Percentiles rank a stretch among this genome's conserved stretches.
Conservation (phyloP, 2,888 invertebrate genomes). For the Ennomos fuscantarius region DNA sequence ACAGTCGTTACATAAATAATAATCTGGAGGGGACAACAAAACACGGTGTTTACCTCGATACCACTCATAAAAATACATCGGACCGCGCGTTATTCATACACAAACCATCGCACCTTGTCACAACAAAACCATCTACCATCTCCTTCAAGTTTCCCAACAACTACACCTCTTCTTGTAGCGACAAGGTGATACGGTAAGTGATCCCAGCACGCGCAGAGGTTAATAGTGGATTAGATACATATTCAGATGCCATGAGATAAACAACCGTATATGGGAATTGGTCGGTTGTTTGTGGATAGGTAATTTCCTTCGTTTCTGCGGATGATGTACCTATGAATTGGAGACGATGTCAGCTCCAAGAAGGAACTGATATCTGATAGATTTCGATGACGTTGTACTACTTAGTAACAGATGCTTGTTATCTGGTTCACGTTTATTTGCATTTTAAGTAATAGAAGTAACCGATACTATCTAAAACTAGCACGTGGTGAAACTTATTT, state of each 20-base stretch:
- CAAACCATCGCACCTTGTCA: slow-evolving; percentile 14
- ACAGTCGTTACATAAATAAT: slow-evolving; percentile 83
- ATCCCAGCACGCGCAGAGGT: slow-evolving; percentile 15
- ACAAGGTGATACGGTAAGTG: slow-evolving; percentile 4
- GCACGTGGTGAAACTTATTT: no score
- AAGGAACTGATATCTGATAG: not conserved
- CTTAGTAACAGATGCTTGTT: no score
- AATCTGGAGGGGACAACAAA: slow-evolving; percentile 64
- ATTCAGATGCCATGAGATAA: slow-evolving; percentile 27
- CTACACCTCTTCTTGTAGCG: not conserved
- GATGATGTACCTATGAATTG: slow-evolving; percentile 9
- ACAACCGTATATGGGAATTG: slow-evolving; percentile 23
- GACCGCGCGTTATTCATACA: slow-evolving; percentile 52
- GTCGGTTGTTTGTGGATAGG: slow-evolving; percentile 16
- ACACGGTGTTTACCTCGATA: slow-evolving; percentile 72
- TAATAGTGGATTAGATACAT: slow-evolving; percentile 29
- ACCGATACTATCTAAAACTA: no score
- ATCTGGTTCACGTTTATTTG: no score
- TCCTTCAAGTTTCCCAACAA: not conserved
- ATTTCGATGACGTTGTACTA: no score
- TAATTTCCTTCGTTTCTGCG: slow-evolving; percentile 10
- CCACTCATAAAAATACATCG: slow-evolving; percentile 58
- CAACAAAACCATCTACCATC: not conserved
- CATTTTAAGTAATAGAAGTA: not conserved
- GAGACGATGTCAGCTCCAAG: not conserved